Conservation (phyloP, 1,140 invertebrate genomes). For the Stenopsyche tienmushanensis region DNA sequence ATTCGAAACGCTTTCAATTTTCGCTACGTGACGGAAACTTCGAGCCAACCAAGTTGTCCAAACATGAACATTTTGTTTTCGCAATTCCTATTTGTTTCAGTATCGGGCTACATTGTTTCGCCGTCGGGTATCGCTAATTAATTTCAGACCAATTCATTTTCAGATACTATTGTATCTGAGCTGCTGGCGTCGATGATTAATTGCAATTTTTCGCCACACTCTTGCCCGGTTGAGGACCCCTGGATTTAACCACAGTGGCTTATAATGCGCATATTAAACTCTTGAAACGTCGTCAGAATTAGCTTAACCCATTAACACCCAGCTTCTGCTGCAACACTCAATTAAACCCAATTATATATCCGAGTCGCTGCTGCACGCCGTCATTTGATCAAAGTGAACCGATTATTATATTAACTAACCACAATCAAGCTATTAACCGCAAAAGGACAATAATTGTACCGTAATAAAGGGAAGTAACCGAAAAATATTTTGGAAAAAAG, state of each 20-base stretch:
- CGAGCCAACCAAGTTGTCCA: background rate
- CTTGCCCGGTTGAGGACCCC: background rate
- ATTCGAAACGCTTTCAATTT: background rate
- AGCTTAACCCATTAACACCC: background rate
- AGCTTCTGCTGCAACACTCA: background rate
- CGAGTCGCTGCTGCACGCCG: too few species aligned
- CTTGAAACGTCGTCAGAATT: background rate
- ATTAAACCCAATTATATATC: background rate
- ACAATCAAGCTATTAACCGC: background rate
- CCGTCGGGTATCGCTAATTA: background rate
- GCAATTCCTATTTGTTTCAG: background rate
- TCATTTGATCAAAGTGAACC: background rate
- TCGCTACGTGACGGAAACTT: background rate
- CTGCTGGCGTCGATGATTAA: background rate
- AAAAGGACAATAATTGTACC: too few species aligned
- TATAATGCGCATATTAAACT: background rate
- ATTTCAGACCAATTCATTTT: background rate
- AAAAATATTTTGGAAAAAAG: too few species aligned
- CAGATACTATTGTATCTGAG: background rate
- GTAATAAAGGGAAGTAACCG: too few species aligned
- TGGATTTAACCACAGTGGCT: background rate
- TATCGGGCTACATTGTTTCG: background rate
- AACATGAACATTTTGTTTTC: too few species aligned
- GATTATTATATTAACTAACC: background rate
- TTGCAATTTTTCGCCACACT: background rate